Percentiles rank a stretch among this genome's conserved stretches.
Evolutionary conservation across 2,888 invertebrate genomes (phyloP).

Genomic region (Acleris literana): DNA sequence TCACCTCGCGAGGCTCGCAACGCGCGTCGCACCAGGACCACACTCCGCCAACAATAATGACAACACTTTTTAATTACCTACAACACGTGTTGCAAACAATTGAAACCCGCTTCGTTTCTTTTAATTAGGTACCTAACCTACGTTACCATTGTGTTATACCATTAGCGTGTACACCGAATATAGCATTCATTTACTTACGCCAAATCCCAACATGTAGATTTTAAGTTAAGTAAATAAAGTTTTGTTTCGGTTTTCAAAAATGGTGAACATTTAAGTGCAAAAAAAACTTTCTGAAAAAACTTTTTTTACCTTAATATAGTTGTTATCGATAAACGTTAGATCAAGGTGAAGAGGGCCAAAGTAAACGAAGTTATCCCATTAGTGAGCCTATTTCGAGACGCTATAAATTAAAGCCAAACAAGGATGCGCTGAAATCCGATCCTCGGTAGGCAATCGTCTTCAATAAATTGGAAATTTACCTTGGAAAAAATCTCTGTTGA

Average conservation of each 20-base stretch:
- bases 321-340: conserved; percentile 41
- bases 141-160: background rate
- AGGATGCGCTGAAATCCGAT: conserved; percentile 49
- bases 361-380: conserved; percentile 49
- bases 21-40: conserved; percentile 29
- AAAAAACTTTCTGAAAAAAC: too few species aligned
- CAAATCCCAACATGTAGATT: too few species aligned
- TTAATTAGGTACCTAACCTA: conserved; percentile 2
- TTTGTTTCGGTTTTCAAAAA: too few species aligned
- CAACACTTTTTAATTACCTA: conserved; percentile 31
- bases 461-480: conserved; percentile 49
- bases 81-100: conserved; percentile 7
- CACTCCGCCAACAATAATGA: conserved; percentile 35
- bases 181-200: too few species aligned
- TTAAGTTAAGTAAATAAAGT: too few species aligned
- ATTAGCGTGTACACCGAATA: background rate
- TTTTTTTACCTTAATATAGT: background rate
- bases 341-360: conserved; percentile 43
- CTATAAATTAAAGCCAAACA: conserved; percentile 55
- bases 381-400: conserved; percentile 50
- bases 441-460: conserved; percentile 43
- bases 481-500: conserved; percentile 43
- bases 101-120: background rate
- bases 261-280: too few species aligned
- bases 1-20: conserved; percentile 39